Percentiles rank a stretch among this genome's conserved stretches.
Conservation (phyloP, 2,888 invertebrate species). For the Ophion slaviceki region DNA sequence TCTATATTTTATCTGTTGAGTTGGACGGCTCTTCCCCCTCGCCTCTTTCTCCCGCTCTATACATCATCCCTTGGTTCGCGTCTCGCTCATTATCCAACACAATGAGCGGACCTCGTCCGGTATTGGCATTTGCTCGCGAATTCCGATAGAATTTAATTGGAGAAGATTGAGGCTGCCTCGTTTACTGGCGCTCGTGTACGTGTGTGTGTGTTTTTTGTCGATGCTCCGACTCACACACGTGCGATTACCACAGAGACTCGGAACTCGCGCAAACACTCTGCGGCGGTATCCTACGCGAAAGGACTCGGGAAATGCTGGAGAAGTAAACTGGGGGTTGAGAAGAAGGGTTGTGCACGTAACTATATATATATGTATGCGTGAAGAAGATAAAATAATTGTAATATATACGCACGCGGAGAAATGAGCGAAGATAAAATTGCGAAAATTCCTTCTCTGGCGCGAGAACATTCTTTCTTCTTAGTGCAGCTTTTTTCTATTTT, state of each 20-base stretch:
- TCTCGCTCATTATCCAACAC: slow-evolving; percentile 79
- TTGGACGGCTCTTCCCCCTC: slow-evolving; percentile 69
- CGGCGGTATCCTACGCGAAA: background rate
- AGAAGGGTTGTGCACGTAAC: slow-evolving; percentile 5
- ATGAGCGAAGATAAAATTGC: slow-evolving; percentile 44
- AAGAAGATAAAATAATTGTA: slow-evolving; percentile 51
- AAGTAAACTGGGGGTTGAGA: slow-evolving; percentile 1
- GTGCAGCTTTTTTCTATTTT: background rate
- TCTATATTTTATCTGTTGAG: slow-evolving; percentile 73
- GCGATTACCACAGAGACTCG: slow-evolving; percentile 19
- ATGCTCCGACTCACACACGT: slow-evolving; percentile 29
- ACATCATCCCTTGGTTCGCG: slow-evolving; percentile 62
- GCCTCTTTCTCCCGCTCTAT: background rate
- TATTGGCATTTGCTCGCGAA: slow-evolving; percentile 82
- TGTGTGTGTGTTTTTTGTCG: slow-evolving; percentile 51
- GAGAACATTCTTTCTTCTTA: background rate
- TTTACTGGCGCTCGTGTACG: slow-evolving; percentile 36
- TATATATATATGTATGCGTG: background rate
- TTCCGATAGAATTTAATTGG: slow-evolving; percentile 83
- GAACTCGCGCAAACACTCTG: slow-evolving; percentile 13
- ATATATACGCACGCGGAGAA: background rate
- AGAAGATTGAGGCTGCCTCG: slow-evolving; percentile 75
- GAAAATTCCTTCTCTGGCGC: slow-evolving; percentile 38
- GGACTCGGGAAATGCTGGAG: background rate
- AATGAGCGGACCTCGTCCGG: slow-evolving; percentile 78